Base-by-base conservation (phyloP, 2,113 vertebrate genomes). In the Malurus cyaneus region DNA sequence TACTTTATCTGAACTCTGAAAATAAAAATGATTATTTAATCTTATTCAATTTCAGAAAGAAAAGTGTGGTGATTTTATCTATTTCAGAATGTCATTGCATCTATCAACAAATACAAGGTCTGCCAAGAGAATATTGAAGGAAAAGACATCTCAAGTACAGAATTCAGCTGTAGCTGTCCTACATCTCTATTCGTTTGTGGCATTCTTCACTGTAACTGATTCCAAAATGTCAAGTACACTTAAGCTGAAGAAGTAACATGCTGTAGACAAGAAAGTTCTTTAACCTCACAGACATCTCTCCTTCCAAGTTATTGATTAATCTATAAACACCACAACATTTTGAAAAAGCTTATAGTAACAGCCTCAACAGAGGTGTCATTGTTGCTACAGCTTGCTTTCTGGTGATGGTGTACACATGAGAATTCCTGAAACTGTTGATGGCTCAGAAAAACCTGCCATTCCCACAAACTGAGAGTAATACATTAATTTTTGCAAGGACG, bases 221-320 rank as follows among this genome's bases (percentile, higher is more conserved):
- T 71, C 28, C 49, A 88, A 93, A 80, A 84, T 10, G 64, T 57
- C 90, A 92, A 74, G 53, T 34, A 54, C 18, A 47, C 23, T 93
- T 61, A 83, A 56, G 16, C 17, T 66, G 46, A 92, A 93, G 71
- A 69, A 67, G 46, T 76, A 94, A 81, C 49, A 72, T 36, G 36
- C 20, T 76, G 53, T 8, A 69, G 53, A 89, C 15, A 26, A 72
- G n/a, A 61, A 82, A 76, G n/a, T 46, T 87, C n/a, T 52, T 81
- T 76, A 65, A 80, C 20, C 29, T 73, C 42, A 72, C 6, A 88
- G 47, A 56, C 23, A 87, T 21, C 6, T 79, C 53, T 44, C 49
- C 29, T 83, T 88, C 47, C 46, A 81, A 94, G 44, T 54, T 92
- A 93, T 46, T 81, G 86, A 86, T 93, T 90, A 64, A 80, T 88